phyloP scores from a whole-genome alignment of 1,140 invertebrate species.

The Amphibalanus amphitrite region DNA sequence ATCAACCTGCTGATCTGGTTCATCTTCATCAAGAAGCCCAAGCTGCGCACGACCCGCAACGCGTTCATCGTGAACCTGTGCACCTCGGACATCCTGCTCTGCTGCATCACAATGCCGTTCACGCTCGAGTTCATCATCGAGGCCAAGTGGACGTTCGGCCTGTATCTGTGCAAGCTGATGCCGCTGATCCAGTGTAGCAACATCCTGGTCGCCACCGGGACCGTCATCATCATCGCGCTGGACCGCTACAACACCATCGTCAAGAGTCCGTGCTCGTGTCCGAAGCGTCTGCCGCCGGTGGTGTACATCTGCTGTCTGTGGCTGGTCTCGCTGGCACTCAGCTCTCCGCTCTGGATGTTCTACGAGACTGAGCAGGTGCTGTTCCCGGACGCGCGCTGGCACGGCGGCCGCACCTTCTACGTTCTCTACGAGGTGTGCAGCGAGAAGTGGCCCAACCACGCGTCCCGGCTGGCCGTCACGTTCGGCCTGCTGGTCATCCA shows the following conservation, averaged over 20 bases:
- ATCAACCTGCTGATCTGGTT: slow-evolving; percentile 28
- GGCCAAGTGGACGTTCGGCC: slow-evolving; percentile 26
- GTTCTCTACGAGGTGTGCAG: slow-evolving; percentile 27
- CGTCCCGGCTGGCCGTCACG: slow-evolving; percentile 31
- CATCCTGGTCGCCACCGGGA: slow-evolving; percentile 40
- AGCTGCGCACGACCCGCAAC: slow-evolving; percentile 37
- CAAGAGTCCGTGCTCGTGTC: slow-evolving; percentile 7
- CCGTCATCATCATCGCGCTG: slow-evolving; percentile 40
- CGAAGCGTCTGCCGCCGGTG: neutral
- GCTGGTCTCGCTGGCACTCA: slow-evolving; percentile 28
- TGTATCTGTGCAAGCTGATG: slow-evolving; percentile 36
- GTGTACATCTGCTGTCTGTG: slow-evolving; percentile 21
- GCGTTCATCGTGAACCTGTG: slow-evolving; percentile 42
- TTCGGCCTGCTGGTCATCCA: slow-evolving; percentile 34
- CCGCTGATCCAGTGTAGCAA: slow-evolving; percentile 38
- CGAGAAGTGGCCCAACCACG: slow-evolving; percentile 28
- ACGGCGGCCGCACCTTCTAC: slow-evolving; percentile 6
- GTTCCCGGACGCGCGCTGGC: slow-evolving; percentile 14
- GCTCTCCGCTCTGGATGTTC: slow-evolving; percentile 31
- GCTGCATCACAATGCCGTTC: slow-evolving; percentile 39
- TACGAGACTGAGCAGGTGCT: slow-evolving; percentile 26
- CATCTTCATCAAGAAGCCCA: slow-evolving; percentile 25
- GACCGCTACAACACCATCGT: slow-evolving; percentile 40
- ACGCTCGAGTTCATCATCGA: slow-evolving; percentile 30
- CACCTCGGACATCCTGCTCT: slow-evolving; percentile 37